Evolutionary conservation across 1,140 invertebrate species (phyloP), one percentile per base, ranked within the genome.

Genomic region (Babylonia areolata): DNA sequence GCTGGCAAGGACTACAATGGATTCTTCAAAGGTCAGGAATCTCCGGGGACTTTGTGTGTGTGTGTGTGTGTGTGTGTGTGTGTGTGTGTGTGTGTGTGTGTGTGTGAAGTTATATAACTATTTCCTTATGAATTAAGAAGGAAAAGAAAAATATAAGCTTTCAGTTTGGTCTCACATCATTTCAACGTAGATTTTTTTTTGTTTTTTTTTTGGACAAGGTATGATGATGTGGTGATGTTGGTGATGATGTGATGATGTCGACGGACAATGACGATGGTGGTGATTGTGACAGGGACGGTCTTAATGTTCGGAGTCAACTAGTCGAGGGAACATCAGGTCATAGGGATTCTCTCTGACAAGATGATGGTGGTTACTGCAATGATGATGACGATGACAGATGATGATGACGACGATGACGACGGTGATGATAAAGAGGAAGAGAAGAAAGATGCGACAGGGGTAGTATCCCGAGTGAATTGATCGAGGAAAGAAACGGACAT

Each of bases 1-100:
- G 91, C 94, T 71, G 94, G 93, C 20, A 89, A 89, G 42, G 94
- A 95, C 90, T 95, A 95, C 86, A 90, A 94, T 80, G 91, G 92
- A 3, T 89, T 94, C 42, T 93, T 93, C 71, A 94, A 91, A 91
- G 93, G 94, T 95, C 88, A 82, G 81, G 64, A 37, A 46, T 3
- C 33, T 5, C 42, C 5, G 5, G 42, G 5, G 42, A 5, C 5
- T 46, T 5, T 46, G 42, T 46, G 42, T 46, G 42, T 46, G 42
- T 46, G 42, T 46, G 42, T 46, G 42, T 71, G 64, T 71, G 64
- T 71, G 64, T 71, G 64, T 71, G 64, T 71, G 64, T 71, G 64
- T 71, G 64, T 71, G 64, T 71, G 64, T 71, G 64, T 71, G 23
- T 71, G 23, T n/a, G 64, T 71, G 64, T 71, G 64, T 71, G 64